Evolutionary conservation across 1,140 invertebrate genomes (phyloP).

Genomic region (Laupala kohalensis): DNA sequence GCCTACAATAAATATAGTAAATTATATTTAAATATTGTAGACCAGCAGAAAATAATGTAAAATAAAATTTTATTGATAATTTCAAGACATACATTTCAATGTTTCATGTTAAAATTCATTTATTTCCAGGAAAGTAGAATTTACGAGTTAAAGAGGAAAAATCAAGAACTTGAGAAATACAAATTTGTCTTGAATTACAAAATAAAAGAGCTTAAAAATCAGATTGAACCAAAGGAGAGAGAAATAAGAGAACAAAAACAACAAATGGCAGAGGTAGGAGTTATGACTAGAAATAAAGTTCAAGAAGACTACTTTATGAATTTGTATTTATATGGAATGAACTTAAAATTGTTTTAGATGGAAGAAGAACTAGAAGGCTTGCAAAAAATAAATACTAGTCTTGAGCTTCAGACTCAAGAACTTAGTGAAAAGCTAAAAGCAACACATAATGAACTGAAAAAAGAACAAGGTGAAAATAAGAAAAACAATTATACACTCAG

Average conservation of each 20-base stretch:
- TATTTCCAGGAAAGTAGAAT: constrained; percentile 63
- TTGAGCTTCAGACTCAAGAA: constrained; percentile 58
- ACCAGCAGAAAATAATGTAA: no score
- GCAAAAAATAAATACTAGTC: constrained; percentile 45
- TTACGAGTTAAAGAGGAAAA: constrained; percentile 67
- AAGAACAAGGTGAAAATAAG: constrained; percentile 46
- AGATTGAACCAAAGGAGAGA: constrained; percentile 69
- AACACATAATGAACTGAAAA: constrained; percentile 49
- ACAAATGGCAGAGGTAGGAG: constrained; percentile 51
- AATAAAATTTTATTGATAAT: no score
- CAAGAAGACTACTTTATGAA: background rate
- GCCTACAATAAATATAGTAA: no score
- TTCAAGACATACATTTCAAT: no score
- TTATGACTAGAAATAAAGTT: no score
- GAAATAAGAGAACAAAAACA: constrained; percentile 67
- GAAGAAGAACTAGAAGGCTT: constrained; percentile 54
- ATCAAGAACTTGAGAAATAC: constrained; percentile 79
- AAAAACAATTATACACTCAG: constrained; percentile 53
- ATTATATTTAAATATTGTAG: no score
- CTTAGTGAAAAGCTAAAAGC: constrained; percentile 59
- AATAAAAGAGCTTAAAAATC: constrained; percentile 69
- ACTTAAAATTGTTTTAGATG: constrained; percentile 25
- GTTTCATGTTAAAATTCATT: no score
- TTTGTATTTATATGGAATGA: background rate
- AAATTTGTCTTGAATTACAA: constrained; percentile 83